Conservation (phyloP, 2,113 vertebrate genomes). For the Oenanthe oenanthe region DNA sequence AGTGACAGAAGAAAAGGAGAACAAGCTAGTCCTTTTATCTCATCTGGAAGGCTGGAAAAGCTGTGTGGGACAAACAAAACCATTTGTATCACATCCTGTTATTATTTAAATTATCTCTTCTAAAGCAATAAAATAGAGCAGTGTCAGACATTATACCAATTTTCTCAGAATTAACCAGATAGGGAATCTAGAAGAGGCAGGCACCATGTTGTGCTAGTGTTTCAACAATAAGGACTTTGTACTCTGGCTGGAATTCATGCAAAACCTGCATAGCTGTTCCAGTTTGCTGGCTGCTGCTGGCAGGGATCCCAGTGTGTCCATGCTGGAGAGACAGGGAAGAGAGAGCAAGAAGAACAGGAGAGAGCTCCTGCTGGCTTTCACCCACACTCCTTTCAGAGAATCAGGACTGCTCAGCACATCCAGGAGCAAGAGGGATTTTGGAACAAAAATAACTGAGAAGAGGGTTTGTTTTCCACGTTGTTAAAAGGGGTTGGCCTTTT, state of each 20-base stretch:
- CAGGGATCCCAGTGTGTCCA: background rate
- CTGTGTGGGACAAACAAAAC: background rate
- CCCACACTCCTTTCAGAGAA: rapidly evolving
- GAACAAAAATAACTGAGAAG: background rate
- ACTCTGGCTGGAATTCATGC: background rate
- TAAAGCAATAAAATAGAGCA: background rate
- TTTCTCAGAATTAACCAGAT: background rate
- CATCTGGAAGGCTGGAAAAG: background rate
- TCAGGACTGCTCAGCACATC: background rate
- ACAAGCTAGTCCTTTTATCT: background rate
- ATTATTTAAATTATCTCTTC: background rate
- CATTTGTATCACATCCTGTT: background rate
- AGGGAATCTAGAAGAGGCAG: background rate
- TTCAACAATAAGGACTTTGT: constrained; percentile 35
- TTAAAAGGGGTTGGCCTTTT: background rate
- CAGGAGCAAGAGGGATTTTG: background rate
- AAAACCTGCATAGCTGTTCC: background rate
- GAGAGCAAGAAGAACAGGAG: background rate
- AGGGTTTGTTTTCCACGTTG: background rate
- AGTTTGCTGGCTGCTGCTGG: background rate
- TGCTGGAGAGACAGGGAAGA: background rate
- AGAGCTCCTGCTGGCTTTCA: background rate
- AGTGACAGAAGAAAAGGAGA: background rate
- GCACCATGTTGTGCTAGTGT: background rate
- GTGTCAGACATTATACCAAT: background rate